A percentile compares a stretch with the other conserved stretches of the same genome.
phyloP scores from a whole-genome alignment of 2,113 vertebrate species.

The Gobio gobio region DNA sequence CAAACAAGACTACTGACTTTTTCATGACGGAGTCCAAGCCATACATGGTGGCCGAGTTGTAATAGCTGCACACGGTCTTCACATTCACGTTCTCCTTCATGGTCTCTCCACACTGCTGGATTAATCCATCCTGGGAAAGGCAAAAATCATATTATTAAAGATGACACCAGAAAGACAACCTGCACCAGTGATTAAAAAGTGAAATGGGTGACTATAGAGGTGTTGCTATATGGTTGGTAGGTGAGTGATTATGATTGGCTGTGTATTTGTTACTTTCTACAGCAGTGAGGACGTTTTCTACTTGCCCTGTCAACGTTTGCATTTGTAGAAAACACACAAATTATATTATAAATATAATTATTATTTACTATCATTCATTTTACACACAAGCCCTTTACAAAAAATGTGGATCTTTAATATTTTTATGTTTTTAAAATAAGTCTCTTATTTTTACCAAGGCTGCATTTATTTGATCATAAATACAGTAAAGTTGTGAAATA shows the following conservation, averaged over 20 bases:
- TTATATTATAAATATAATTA: background rate
- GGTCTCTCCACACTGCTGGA: constrained; percentile 95
- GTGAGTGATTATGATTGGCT: background rate
- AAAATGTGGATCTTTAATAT: too few relatives aligned
- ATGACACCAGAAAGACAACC: background rate
- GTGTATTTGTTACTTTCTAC: background rate
- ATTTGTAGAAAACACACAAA: background rate
- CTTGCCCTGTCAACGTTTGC: background rate
- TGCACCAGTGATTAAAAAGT: background rate
- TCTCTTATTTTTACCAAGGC: background rate
- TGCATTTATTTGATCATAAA: background rate
- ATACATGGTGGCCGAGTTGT: constrained; percentile 87
- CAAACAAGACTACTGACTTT: constrained; percentile 76
- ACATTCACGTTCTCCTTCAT: constrained; percentile 97
- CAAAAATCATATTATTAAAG: constrained; percentile 10
- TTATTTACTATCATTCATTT: background rate
- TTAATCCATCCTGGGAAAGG: constrained; percentile 87
- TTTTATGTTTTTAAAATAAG: too few relatives aligned
- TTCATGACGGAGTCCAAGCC: constrained; percentile 94
- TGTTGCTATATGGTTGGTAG: background rate
- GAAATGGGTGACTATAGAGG: background rate
- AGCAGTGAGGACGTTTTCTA: too few relatives aligned
- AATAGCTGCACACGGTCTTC: constrained; percentile 92
- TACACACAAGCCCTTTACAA: background rate
- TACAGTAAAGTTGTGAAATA: background rate